phyloP scores from a whole-genome alignment of 2,797 vertebrate genomes.

The Macroramphosus scolopax region DNA sequence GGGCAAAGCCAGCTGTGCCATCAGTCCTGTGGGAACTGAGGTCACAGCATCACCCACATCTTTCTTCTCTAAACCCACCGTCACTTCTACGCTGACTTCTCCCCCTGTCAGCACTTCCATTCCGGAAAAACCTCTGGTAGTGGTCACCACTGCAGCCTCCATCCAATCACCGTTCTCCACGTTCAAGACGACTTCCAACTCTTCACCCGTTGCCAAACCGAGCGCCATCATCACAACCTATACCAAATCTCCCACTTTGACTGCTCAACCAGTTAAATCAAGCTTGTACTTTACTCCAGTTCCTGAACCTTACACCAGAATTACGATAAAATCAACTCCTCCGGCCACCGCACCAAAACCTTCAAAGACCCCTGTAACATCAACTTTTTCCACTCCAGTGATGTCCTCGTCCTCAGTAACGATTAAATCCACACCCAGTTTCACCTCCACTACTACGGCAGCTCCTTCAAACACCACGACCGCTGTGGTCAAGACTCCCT shows the following conservation, averaged over 20 bases:
- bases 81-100: constrained; percentile 37
- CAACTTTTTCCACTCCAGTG: constrained; percentile 30
- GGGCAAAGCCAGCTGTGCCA: constrained; percentile 73
- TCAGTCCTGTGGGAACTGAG: constrained; percentile 59
- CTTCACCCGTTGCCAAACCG: constrained; percentile 33
- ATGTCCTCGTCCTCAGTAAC: constrained; percentile 38
- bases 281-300: constrained; percentile 25
- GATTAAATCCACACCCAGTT: constrained; percentile 30
- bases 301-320: constrained; percentile 16
- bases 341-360: constrained; percentile 33
- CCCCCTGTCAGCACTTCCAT: constrained; percentile 28
- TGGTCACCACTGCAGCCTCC: constrained; percentile 1
- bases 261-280: constrained; percentile 43
- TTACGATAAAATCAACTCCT: constrained; percentile 34
- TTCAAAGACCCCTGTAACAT: constrained; percentile 22
- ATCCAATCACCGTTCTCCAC: constrained; percentile 11
- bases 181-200: constrained; percentile 25
- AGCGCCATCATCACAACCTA: constrained; percentile 42
- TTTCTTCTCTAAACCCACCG: constrained; percentile 47
- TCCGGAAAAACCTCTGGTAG: too few relatives aligned
- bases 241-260: constrained; percentile 56
- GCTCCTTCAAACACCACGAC: constrained; percentile 26
- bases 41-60: constrained; percentile 41
- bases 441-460: constrained; percentile 26
- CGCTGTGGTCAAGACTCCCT: constrained; percentile 38